Conservation (phyloP, 2,888 invertebrate species). For the Diogma glabrata region DNA sequence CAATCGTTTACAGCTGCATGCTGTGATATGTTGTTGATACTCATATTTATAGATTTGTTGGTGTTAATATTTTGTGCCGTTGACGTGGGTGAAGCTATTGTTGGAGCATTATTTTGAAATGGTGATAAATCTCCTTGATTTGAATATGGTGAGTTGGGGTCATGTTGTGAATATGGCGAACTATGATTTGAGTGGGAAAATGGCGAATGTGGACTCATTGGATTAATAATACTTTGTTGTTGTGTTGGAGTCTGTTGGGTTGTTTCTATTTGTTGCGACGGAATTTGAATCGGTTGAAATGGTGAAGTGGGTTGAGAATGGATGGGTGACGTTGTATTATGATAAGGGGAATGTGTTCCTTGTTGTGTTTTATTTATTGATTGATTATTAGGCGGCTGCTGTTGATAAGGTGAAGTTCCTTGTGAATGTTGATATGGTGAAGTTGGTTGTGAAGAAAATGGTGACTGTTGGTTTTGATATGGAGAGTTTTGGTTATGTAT, state of each 20-base stretch:
- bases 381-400: slow-evolving; percentile 6
- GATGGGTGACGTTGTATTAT: slow-evolving; percentile 23
- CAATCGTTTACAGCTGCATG: background rate
- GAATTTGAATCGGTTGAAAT: slow-evolving; percentile 19
- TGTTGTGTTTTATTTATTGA: slow-evolving; percentile 27
- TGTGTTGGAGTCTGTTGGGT: slow-evolving; percentile 24
- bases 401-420: slow-evolving; percentile 24
- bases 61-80: background rate
- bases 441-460: slow-evolving; percentile 35
- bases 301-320: slow-evolving; percentile 21
- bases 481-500: slow-evolving; percentile 42
- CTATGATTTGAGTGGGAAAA: slow-evolving; percentile 33
- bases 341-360: slow-evolving; percentile 35
- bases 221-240: slow-evolving; percentile 7
- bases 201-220: slow-evolving; percentile 20
- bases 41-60: background rate
- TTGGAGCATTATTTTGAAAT: slow-evolving; percentile 24
- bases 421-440: slow-evolving; percentile 34
- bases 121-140: slow-evolving; percentile 21
- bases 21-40: slow-evolving; percentile 2
- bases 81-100: background rate
- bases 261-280: slow-evolving; percentile 24
- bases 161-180: slow-evolving; percentile 34
- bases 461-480: slow-evolving; percentile 42
- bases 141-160: slow-evolving; percentile 30